phyloP scores from a whole-genome alignment of 2,888 invertebrate species.

The Tenthredo amoena region DNA sequence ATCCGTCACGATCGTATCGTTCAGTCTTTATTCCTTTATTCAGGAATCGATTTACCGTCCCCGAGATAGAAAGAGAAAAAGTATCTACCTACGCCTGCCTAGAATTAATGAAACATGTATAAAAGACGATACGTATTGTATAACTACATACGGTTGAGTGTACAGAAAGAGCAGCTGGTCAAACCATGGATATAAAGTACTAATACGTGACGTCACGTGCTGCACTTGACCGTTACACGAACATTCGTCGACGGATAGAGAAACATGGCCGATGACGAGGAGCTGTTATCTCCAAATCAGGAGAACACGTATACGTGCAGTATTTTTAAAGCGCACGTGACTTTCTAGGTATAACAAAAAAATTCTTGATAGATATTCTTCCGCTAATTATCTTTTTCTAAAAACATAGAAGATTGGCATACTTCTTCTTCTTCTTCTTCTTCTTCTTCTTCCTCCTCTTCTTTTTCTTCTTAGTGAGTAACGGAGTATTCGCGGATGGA shows the following conservation, averaged over 20 bases:
- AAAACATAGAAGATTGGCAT: not conserved
- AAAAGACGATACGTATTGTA: not conserved
- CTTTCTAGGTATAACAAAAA: constrained; percentile 16
- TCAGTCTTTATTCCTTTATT: not conserved
- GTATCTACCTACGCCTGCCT: not conserved
- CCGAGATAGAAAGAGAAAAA: not conserved
- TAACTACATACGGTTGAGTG: not conserved
- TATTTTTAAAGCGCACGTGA: constrained; percentile 57
- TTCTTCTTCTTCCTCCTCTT: too few relatives aligned
- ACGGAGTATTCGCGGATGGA: not conserved
- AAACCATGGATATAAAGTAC: constrained; percentile 34
- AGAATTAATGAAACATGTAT: not conserved
- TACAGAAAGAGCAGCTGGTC: constrained; percentile 18
- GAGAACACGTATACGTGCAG: constrained; percentile 60
- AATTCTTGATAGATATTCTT: not conserved
- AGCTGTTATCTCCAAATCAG: constrained; percentile 65
- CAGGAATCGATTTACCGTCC: not conserved
- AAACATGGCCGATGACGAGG: constrained; percentile 58
- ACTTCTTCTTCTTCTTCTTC: not conserved
- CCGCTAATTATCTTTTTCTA: not conserved
- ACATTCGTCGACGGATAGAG: constrained; percentile 52
- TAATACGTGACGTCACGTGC: constrained; percentile 68
- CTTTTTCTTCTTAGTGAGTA: not conserved
- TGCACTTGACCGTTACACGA: constrained; percentile 65
- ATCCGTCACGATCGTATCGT: not conserved